Base-by-base conservation (phyloP, 2,888 invertebrate genomes). In the Mythimna loreyi region DNA sequence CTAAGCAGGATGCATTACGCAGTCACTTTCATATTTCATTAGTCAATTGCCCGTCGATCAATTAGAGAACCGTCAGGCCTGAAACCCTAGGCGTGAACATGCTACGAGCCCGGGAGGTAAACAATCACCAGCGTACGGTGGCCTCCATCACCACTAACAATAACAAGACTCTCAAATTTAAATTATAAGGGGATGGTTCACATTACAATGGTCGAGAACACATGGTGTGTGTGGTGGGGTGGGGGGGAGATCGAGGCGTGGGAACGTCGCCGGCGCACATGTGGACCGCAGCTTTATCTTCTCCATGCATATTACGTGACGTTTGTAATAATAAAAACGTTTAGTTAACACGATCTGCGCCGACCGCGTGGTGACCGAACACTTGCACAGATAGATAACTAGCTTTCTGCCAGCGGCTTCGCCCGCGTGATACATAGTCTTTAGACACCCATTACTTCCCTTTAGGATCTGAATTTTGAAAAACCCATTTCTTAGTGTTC, bases 211-310 rank as follows among this genome's bases (percentile, higher is more conserved):
- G 94, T 87, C 78, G 86, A 50, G 71, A 86, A 90, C 95, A 95
- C 92, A 94, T 86, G 82, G 75, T 83, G 81, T 84, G 81, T 65
- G 81, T 77, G 86, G 87, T 85, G 77, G 74, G 85, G 67, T 82
- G 89, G 83, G 78, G 86, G 80, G 86, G 86, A 84, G 87, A 88
- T 86, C 84, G 86, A 77, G 87, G 82, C 84, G 88, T 94, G 95
- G 94, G 95, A 95, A 95, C 92, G 83, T 72, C 87, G 88, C 89
- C 83, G 76, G 83, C 90, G 90, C 94, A 94, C 95, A 95, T 95
- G 87, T 95, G 95, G 93, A 91, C 87, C 89, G 90, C 95, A 96
- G 95, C 94, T 95, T 95, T 93, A 94, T 94, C 93, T 90, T 86
- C 85, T 85, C 89, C 89, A 90, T 88, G 89, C 89, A 90, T 90